Percentiles rank a stretch among this genome's conserved stretches.
Evolutionary conservation across 2,113 vertebrate genomes (phyloP).

Genomic region (Alaudala cheleensis): DNA sequence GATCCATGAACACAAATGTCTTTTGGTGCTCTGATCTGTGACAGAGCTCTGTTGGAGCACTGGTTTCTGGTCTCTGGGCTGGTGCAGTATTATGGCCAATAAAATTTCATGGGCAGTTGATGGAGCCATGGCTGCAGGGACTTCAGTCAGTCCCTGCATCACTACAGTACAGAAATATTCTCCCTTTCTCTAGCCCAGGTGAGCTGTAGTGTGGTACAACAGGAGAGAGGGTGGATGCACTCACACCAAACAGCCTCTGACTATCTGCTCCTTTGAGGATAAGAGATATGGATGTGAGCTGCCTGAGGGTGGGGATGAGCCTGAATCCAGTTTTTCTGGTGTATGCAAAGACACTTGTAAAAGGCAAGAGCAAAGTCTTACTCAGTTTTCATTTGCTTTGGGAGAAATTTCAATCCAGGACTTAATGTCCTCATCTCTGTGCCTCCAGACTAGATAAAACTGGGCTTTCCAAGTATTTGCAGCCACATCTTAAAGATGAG

Average conservation of each 20-base stretch:
- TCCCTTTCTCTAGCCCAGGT: neutral
- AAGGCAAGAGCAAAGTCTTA: neutral
- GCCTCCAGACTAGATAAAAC: neutral
- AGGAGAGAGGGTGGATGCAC: neutral
- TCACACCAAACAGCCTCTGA: neutral
- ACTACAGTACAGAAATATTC: neutral
- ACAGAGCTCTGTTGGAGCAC: neutral
- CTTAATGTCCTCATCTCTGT: neutral
- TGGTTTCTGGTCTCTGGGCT: neutral
- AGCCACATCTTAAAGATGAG: neutral
- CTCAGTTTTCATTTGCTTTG: neutral
- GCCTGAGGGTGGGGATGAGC: neutral
- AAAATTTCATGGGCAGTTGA: neutral
- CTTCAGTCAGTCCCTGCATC: neutral
- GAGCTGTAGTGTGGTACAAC: neutral
- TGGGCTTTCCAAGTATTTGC: neutral
- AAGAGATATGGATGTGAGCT: neutral
- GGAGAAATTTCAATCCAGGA: neutral
- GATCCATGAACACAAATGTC: accelerated
- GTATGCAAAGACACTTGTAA: neutral
- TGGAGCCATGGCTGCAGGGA: neutral
- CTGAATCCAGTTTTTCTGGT: neutral
- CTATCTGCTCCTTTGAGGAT: neutral
- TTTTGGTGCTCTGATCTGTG: neutral
- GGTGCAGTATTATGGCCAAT: neutral